These are phyloP conservation scores for Pseudomyrmex cubaensis DNA, from an alignment of 1,140 invertebrate species.

Conservation along the genomic window DNA sequence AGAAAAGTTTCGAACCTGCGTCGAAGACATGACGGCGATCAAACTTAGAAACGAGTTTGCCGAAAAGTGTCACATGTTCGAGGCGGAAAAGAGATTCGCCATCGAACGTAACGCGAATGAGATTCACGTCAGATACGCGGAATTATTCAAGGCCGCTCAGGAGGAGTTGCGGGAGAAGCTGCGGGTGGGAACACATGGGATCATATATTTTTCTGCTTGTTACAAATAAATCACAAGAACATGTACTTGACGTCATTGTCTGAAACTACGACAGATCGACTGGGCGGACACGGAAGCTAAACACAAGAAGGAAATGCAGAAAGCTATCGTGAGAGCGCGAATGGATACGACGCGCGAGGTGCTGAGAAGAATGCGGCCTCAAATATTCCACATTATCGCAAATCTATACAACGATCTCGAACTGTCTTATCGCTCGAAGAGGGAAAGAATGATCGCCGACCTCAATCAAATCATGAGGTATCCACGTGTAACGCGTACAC, in stretches of 20 bases:
- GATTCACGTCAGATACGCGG: slow-evolving; percentile 66
- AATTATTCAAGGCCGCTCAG: slow-evolving; percentile 69
- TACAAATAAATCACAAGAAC: too few species aligned
- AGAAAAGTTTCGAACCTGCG: slow-evolving; percentile 74
- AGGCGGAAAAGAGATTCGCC: slow-evolving; percentile 74
- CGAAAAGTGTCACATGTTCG: slow-evolving; percentile 70
- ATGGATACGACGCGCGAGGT: slow-evolving; percentile 74
- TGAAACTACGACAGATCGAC: slow-evolving; percentile 37
- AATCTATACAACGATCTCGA: slow-evolving; percentile 77
- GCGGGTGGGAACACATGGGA: slow-evolving; percentile 45
- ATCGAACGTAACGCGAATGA: slow-evolving; percentile 58
- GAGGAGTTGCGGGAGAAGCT: slow-evolving; percentile 73
- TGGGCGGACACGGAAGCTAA: slow-evolving; percentile 60
- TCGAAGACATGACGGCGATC: slow-evolving; percentile 75
- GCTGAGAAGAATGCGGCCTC: slow-evolving; percentile 75
- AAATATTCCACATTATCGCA: slow-evolving; percentile 72
- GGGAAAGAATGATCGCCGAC: slow-evolving; percentile 77
- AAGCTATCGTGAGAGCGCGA: slow-evolving; percentile 73
- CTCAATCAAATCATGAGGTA: slow-evolving; percentile 80
- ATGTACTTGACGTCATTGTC: too few species aligned
- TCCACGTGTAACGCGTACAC: background rate
- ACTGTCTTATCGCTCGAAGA: slow-evolving; percentile 68
- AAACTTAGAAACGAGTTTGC: slow-evolving; percentile 74
- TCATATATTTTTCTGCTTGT: too few species aligned
- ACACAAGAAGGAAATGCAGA: slow-evolving; percentile 70